Percentiles rank a stretch among this genome's conserved stretches.
Conservation (phyloP, 1,140 invertebrate species). For the Eueides isabella region DNA sequence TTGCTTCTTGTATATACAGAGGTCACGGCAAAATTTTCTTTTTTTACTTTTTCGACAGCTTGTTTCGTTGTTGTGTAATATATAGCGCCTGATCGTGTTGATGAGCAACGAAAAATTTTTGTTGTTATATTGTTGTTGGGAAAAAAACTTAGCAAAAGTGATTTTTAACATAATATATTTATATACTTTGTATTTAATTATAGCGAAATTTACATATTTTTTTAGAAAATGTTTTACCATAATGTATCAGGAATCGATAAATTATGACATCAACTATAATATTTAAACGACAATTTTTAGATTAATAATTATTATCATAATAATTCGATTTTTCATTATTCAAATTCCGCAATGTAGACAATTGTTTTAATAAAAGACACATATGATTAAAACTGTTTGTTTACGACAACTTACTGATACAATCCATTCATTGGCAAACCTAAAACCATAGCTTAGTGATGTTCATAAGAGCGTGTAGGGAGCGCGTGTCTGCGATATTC, state of each 20-base stretch:
- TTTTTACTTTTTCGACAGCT: no score
- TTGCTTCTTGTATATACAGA: background rate
- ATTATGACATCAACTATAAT: no score
- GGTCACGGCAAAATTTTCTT: conserved; percentile 4
- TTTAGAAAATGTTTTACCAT: no score
- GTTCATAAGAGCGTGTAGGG: conserved; percentile 64
- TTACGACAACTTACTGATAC: conserved; percentile 10
- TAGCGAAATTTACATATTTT: no score
- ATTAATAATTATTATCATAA: no score
- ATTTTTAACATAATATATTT: background rate
- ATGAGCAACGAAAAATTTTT: background rate
- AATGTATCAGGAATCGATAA: no score
- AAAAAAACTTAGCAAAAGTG: background rate
- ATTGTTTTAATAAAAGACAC: background rate
- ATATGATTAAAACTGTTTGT: background rate
- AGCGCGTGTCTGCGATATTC: conserved; percentile 61
- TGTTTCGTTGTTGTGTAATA: background rate
- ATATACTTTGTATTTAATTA: background rate
- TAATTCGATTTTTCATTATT: background rate
- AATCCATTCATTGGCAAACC: conserved; percentile 29
- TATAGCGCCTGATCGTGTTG: conserved; percentile 19
- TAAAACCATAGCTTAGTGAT: conserved; percentile 39
- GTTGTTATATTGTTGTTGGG: background rate
- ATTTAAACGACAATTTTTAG: no score
- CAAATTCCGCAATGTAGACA: background rate